phyloP scores from a whole-genome alignment of 92 coral and sea anemone genomes.

The Umimayanthus chanpuru region DNA sequence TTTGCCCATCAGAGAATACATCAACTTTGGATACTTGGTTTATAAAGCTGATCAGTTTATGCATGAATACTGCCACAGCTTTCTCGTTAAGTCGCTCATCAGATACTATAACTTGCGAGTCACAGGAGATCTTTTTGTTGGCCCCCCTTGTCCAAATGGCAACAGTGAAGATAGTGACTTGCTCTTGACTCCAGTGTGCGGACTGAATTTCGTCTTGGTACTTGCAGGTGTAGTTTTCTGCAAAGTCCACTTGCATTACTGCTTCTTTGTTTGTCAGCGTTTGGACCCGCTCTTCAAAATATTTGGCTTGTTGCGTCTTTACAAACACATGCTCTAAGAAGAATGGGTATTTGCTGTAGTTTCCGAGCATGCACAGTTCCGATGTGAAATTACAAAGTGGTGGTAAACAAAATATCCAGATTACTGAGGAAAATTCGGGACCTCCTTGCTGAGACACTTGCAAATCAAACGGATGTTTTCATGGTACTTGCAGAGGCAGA shows the following conservation, averaged over 20 bases:
- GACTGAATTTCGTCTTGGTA: constrained; percentile 69
- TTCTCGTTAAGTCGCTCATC: constrained; percentile 65
- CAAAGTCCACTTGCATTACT: constrained; percentile 69
- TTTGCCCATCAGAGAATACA: constrained; percentile 72
- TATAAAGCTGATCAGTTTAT: constrained; percentile 26
- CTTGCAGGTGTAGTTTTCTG: constrained; percentile 65
- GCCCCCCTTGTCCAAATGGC: constrained; percentile 58
- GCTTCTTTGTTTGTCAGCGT: constrained; percentile 55
- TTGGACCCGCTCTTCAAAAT: constrained; percentile 53
- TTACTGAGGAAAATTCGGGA: neutral
- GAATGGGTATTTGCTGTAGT: neutral
- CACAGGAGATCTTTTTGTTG: constrained; percentile 35
- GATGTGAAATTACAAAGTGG: neutral
- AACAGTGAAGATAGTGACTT: constrained; percentile 66
- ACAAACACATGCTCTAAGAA: constrained; percentile 49
- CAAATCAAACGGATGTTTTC: neutral
- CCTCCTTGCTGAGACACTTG: neutral
- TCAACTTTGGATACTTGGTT: constrained; percentile 44
- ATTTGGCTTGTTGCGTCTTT: constrained; percentile 60
- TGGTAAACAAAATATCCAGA: constrained; percentile 2
- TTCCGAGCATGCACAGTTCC: neutral
- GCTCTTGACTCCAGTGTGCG: constrained; percentile 75
- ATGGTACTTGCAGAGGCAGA: neutral
- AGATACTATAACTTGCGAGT: constrained; percentile 51
- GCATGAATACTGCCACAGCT: constrained; percentile 65